phyloP scores from a whole-genome alignment of 2,113 vertebrate genomes.

The Lasiurus cinereus region DNA sequence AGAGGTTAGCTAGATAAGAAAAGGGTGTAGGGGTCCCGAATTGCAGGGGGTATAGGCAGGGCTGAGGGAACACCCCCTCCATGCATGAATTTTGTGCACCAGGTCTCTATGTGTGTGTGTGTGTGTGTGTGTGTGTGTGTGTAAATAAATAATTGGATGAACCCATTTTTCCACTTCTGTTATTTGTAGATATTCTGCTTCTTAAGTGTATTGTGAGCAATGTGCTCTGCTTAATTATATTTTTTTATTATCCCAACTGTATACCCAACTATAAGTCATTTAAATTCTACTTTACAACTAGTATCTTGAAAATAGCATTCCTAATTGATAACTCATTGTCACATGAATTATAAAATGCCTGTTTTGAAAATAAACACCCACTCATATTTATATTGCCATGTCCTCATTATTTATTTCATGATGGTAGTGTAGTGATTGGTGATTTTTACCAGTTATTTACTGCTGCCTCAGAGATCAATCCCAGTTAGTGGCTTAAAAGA shows the following conservation, averaged over 20 bases:
- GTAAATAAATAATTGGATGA: neutral
- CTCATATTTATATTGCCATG: neutral
- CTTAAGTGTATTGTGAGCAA: neutral
- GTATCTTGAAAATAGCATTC: neutral
- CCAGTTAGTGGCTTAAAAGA: neutral
- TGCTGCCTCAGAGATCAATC: neutral
- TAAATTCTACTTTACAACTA: neutral
- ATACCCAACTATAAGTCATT: neutral
- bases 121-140: no score
- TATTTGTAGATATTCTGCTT: slow-evolving; percentile 25
- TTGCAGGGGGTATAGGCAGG: no score
- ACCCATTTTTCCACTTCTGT: neutral
- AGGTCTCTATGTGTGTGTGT: neutral
- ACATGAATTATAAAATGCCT: neutral
- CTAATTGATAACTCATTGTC: neutral
- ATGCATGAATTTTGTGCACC: no score
- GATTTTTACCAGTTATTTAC: neutral
- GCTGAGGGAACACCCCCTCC: no score
- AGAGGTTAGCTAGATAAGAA: no score
- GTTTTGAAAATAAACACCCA: slow-evolving; percentile 7
- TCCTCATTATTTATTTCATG: slow-evolving; percentile 1
- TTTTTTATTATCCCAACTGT: neutral
- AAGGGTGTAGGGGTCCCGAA: no score
- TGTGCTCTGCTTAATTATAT: neutral
- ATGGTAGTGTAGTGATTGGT: neutral